Conservation (phyloP, 2,797 vertebrate genomes). For the Echiichthys vipera region DNA sequence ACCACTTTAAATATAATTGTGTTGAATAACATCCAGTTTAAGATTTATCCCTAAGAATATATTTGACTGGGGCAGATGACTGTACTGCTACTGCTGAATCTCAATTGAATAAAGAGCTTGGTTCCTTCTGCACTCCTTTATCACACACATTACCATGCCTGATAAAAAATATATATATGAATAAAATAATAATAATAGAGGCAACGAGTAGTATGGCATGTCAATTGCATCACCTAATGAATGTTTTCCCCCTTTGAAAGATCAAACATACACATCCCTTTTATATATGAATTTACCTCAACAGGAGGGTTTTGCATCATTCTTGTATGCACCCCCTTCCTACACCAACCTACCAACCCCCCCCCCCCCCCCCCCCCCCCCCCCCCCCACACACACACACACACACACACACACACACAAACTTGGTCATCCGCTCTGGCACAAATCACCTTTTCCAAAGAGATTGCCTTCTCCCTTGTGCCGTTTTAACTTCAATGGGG, state of each 20-base stretch:
- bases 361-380: no score
- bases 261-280: constrained; percentile 46
- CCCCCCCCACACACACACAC: background rate
- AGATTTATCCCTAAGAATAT: background rate
- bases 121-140: background rate
- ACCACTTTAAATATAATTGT: background rate
- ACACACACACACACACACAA: background rate
- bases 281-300: constrained; percentile 58
- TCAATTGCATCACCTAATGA: constrained; percentile 55
- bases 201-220: background rate
- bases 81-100: no score
- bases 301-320: constrained; percentile 47
- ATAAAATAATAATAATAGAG: background rate
- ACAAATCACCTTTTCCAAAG: constrained; percentile 45
- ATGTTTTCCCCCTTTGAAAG: constrained; percentile 25
- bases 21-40: background rate
- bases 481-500: constrained; percentile 66
- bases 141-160: background rate
- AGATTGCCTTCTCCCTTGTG: constrained; percentile 43
- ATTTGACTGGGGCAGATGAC: background rate
- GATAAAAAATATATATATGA: background rate
- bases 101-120: background rate
- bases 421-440: constrained; percentile 39
- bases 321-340: background rate
- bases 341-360: constrained; percentile 20